Evolutionary conservation across 2,888 invertebrate genomes (phyloP), one percentile per base, ranked within the genome.

Genomic region (Erynnis tages): DNA sequence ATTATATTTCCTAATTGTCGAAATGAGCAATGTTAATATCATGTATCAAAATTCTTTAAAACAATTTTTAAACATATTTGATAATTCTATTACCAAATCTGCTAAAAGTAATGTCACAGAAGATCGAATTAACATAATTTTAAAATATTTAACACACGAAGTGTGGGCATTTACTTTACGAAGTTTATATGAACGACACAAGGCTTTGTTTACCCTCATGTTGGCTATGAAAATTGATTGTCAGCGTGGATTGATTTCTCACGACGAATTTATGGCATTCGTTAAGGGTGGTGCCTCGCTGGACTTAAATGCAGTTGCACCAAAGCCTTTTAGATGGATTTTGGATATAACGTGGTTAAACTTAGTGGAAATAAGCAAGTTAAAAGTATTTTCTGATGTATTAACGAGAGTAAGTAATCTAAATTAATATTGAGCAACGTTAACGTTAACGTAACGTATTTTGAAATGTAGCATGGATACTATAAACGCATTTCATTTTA

Each of bases 41-140:
- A 98, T 98, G 98, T 98, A 98, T 73, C 98, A 98, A 80, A 98
- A 98, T 65, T 97, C 98, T 0, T 86, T 98, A 43, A 96, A 96
- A 71, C 98, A 98, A 76, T 98, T 98, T 83, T 86, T 98, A 34
- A 96, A 93, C 7, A 94, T 98, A 57, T 98, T 98, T 73, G 98
- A 98, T 75, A 94, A 94, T 67, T 97, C 98, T 0, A 98, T 98
- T 61, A 95, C 94, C 0, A 96, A 96, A 83, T 97, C 98, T 0
- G 92, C 93, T 4, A 97, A 97, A 79, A 97, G 94, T 58, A 92
- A 93, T 35, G 90, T 95, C 23, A 96, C 97, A 0, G 93, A 93
- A 61, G 98, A 98, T 74, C 91, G 98, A 52, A 97, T 97, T 54
- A 91, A 93, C 59, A 97, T 96, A 57, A 98, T 98, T 67, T 89